These are phyloP conservation scores for Phylloscopus trochiloides DNA, from an alignment of 2,113 vertebrate genomes.

Conservation along the genomic window DNA sequence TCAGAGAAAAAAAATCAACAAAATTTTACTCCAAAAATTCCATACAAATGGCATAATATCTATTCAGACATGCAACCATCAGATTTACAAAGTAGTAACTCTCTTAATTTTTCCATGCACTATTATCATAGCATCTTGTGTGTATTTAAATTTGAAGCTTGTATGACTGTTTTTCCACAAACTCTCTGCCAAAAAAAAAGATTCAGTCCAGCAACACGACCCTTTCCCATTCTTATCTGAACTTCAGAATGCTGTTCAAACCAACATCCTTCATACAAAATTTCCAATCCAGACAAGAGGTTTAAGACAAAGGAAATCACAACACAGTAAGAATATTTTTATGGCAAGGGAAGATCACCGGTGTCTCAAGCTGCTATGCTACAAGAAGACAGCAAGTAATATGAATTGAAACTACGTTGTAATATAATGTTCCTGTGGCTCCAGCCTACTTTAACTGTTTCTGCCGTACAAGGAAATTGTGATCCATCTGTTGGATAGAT, in stretches of 20 bases:
- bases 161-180: not conserved
- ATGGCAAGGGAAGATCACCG: not conserved
- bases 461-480: constrained; percentile 26
- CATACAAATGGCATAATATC: not conserved
- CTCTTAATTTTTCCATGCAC: not conserved
- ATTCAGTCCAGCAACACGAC: not conserved
- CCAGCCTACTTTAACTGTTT: constrained; percentile 36
- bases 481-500: constrained; percentile 55
- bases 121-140: not conserved
- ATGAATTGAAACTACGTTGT: not conserved
- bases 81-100: not conserved
- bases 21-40: not conserved
- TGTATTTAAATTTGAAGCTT: not conserved
- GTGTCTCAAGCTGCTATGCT: not conserved
- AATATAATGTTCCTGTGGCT: constrained; percentile 32
- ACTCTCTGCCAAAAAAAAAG: not conserved
- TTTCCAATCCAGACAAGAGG: not conserved
- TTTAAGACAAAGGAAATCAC: not conserved
- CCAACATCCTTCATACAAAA: not conserved
- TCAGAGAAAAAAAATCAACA: not conserved
- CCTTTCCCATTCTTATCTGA: not conserved
- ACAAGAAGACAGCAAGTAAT: not conserved
- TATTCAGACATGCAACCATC: not conserved
- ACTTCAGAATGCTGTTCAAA: not conserved
- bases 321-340: not conserved